Percentiles rank a stretch among this genome's conserved stretches.
phyloP scores from a whole-genome alignment of 1,140 invertebrate species.

The Teleopsis dalmanni region DNA sequence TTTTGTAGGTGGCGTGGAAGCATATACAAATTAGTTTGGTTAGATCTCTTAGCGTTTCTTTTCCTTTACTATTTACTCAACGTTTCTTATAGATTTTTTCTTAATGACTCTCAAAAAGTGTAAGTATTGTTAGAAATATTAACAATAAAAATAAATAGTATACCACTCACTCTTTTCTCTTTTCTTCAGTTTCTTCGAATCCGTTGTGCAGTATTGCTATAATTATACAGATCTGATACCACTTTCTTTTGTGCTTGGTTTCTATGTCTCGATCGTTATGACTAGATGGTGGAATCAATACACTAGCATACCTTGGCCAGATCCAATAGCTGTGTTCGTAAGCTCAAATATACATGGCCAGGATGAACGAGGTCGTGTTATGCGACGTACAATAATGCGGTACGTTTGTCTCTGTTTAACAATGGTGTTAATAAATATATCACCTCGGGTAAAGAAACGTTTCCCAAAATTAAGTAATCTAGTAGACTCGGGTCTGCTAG shows the following conservation, averaged over 20 bases:
- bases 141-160: not conserved
- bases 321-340: conserved; percentile 79
- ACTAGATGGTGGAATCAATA: conserved; percentile 93
- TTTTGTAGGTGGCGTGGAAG: conserved; percentile 88
- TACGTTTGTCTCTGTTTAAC: conserved; percentile 77
- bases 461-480: conserved; percentile 85
- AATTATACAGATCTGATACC: conserved; percentile 76
- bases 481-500: conserved; percentile 78
- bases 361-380: conserved; percentile 79
- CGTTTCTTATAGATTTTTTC: conserved; percentile 73
- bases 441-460: conserved; percentile 82
- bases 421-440: conserved; percentile 75
- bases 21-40: conserved; percentile 93
- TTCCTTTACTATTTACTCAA: conserved; percentile 77
- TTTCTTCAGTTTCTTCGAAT: conserved; percentile 59
- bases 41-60: conserved; percentile 84
- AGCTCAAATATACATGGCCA: conserved; percentile 47
- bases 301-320: conserved; percentile 66
- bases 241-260: conserved; percentile 80
- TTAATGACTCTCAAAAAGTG: conserved; percentile 74
- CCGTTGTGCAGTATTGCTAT: conserved; percentile 69
- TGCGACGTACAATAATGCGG: conserved; percentile 80
- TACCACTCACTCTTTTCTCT: not conserved
- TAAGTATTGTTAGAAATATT: conserved; percentile 45
- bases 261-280: conserved; percentile 91